A percentile compares a stretch with the other conserved stretches of the same genome.
Evolutionary conservation across 1,140 invertebrate genomes (phyloP).

Genomic region (Prorops nasuta): DNA sequence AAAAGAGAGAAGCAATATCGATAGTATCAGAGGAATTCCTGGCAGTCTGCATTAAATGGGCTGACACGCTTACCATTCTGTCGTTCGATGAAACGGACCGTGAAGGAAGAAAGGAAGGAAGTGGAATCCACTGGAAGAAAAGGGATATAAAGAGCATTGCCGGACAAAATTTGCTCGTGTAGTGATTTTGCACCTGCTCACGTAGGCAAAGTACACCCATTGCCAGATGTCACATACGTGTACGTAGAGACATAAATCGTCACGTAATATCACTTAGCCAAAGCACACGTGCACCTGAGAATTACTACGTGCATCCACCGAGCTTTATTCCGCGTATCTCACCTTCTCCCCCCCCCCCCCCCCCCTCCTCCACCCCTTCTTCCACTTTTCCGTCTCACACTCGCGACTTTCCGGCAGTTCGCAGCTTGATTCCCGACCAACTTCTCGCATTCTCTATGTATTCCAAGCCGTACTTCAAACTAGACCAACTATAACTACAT

Average conservation of each 20-base stretch:
- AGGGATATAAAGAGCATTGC: no score
- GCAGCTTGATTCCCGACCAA: no score
- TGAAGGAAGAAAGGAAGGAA: not conserved
- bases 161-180: constrained; percentile 2
- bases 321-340: constrained; percentile 15
- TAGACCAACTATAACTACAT: no score
- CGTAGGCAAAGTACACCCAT: constrained; percentile 1
- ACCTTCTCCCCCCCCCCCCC: constrained; percentile 2
- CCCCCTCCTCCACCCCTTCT: not conserved
- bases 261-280: constrained; percentile 32
- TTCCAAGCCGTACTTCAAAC: no score
- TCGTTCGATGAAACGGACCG: not conserved
- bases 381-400: not conserved
- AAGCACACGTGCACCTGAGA: constrained; percentile 26
- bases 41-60: not conserved
- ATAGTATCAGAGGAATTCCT: no score
- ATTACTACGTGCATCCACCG: constrained; percentile 24
- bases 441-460: no score
- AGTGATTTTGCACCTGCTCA: constrained; percentile 4
- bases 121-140: not conserved
- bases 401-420: no score
- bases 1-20: no score
- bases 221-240: constrained; percentile 18
- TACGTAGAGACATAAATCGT: constrained; percentile 30
- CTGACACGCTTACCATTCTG: not conserved